Conservation (phyloP, 2,888 invertebrate species). For the Napeogenes sylphis region DNA sequence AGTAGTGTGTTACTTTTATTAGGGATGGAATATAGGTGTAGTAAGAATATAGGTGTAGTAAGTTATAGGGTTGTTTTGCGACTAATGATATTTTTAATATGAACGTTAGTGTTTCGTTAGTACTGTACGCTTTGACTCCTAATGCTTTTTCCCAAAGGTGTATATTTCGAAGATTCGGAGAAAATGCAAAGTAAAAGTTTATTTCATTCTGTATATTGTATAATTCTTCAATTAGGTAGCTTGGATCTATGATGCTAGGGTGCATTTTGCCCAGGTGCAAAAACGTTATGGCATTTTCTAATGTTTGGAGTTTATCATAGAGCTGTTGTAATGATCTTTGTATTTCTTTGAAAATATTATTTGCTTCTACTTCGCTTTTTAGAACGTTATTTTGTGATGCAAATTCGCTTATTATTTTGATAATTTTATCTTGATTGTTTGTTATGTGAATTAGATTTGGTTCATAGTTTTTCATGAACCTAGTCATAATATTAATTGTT, state of each 20-base stretch:
- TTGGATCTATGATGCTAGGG: slow-evolving; percentile 18
- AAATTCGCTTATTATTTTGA: slow-evolving; percentile 3
- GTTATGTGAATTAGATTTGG: slow-evolving; percentile 11
- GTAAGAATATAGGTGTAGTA: slow-evolving; percentile 15
- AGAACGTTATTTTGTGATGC: background rate
- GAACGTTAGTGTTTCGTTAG: too few relatives aligned
- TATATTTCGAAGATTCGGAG: slow-evolving; percentile 14
- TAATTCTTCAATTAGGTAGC: slow-evolving; percentile 10
- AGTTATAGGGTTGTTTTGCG: background rate
- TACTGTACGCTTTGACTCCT: too few relatives aligned
- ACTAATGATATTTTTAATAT: too few relatives aligned
- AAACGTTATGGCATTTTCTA: slow-evolving; percentile 25
- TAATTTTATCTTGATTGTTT: slow-evolving; percentile 8
- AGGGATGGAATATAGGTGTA: slow-evolving; percentile 16
- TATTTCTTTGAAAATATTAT: slow-evolving; percentile 14
- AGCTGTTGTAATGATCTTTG: slow-evolving; percentile 11
- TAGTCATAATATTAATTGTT: slow-evolving; percentile 16
- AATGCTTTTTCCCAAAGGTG: slow-evolving; percentile 18
- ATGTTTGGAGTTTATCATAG: slow-evolving; percentile 11
- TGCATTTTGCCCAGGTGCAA: slow-evolving; percentile 18
- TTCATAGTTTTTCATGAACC: slow-evolving; percentile 20
- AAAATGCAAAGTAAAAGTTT: slow-evolving; percentile 9
- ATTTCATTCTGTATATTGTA: slow-evolving; percentile 13
- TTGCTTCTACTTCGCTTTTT: background rate
- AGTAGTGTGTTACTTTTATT: slow-evolving; percentile 12